Base-by-base conservation (phyloP, 2,113 vertebrate genomes). In the Coptodon bakossiorum region DNA sequence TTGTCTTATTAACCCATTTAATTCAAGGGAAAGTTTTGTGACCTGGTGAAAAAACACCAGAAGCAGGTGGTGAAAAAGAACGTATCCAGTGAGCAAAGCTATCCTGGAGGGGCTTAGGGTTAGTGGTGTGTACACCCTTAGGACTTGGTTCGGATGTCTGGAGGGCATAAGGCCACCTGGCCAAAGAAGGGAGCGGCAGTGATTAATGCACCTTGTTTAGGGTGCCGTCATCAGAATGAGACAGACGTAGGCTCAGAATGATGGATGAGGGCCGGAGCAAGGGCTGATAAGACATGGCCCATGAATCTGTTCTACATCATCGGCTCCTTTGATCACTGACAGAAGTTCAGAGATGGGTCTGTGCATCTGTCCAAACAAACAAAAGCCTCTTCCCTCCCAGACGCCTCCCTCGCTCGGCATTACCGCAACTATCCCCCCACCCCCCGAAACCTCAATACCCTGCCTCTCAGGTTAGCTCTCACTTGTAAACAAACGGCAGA, bases 291-390 rank as follows among this genome's bases (percentile, higher is more conserved):
- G 97, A 98, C 97, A 97, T 97, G 97, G 97, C 96, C 98, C 95
- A 96, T 98, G 97, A 98, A 99, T 98, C 97, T 98, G 98, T 98
- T 98, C 97, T 97, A 97, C 97, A 97, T 97, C 98, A 98, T 95
- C 97, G 94, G 97, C 96, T 97, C 96, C 97, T 98, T 97, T 98
- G 98, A 98, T 98, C 97, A 95, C 96, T 97, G 97, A 98, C 97
- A 97, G 96, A 97, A 97, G 97, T 97, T 97, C 98, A 97, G 96
- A 96, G 97, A 98, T 97, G 97, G 97, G 96, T 96, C 95, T 95
- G 95, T 96, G 97, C 97, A 97, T 98, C 98, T 98, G 97, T 98
- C 97, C 96, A 97, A 98, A 97, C 97, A 98, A 97, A 98, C 96
- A 97, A 97, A 95, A 96, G 95, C 92, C 90, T 92, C 90, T 95